Conservation (phyloP, 2,797 vertebrate species). For the Huso huso region DNA sequence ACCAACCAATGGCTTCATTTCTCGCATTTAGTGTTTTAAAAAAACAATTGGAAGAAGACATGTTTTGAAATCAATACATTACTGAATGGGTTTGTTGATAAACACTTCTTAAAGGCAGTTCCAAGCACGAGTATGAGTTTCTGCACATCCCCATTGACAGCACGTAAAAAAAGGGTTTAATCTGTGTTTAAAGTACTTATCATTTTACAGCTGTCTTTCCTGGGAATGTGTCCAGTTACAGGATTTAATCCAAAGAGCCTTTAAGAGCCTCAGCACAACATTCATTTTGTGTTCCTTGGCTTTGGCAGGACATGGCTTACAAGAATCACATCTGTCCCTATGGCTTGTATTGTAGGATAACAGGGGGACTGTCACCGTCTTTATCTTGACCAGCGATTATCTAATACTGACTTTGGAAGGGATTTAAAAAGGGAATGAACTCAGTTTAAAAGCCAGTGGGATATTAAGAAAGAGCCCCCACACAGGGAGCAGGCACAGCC, state of each 20-base stretch:
- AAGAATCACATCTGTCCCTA: conserved; percentile 36
- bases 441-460: conserved; percentile 28
- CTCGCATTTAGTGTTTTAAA: no score
- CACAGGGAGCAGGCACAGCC: background rate
- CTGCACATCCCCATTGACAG: no score
- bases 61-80: no score
- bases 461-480: conserved; percentile 21
- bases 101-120: no score
- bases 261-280: conserved; percentile 32
- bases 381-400: conserved; percentile 5
- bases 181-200: conserved; percentile 9
- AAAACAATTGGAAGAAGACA: no score
- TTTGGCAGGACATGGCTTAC: conserved; percentile 11
- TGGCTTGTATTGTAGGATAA: conserved; percentile 29
- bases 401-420: background rate
- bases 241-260: conserved; percentile 35
- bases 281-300: conserved; percentile 49
- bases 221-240: conserved; percentile 26
- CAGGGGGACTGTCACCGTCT: conserved; percentile 20
- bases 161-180: no score
- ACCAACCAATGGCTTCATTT: no score
- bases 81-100: no score
- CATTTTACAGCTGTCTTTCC: conserved; percentile 4
- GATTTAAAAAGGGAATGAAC: conserved; percentile 16
- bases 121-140: no score